phyloP scores from a whole-genome alignment of 2,888 invertebrate genomes.

The Chironomus riparius region DNA sequence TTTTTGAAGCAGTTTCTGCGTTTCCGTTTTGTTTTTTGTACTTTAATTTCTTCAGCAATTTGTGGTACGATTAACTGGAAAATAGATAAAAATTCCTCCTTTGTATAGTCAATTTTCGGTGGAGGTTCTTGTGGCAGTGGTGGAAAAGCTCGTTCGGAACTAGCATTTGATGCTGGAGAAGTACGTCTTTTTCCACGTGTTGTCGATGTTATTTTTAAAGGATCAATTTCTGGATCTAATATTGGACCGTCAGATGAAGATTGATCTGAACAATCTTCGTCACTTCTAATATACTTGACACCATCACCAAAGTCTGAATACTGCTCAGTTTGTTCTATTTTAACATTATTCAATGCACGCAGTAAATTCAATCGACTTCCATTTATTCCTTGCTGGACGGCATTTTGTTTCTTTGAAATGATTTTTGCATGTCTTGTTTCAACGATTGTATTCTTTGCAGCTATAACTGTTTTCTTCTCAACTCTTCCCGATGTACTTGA shows the following conservation, averaged over 20 bases:
- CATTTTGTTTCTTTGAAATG: neutral
- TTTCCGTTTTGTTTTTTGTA: conserved; percentile 39
- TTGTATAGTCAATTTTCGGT: conserved; percentile 34
- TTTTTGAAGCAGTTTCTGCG: conserved; percentile 38
- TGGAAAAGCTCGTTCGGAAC: conserved; percentile 32
- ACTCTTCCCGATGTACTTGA: neutral
- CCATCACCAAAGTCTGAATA: conserved; percentile 8
- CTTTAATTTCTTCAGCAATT: conserved; percentile 35
- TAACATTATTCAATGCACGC: conserved; percentile 38
- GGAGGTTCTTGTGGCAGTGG: conserved; percentile 31
- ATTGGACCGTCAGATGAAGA: neutral
- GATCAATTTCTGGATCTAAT: neutral
- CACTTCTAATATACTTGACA: neutral
- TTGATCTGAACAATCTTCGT: conserved; percentile 11
- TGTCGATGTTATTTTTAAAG: neutral
- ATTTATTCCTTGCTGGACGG: conserved; percentile 32
- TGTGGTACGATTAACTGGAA: conserved; percentile 38
- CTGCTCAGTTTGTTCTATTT: conserved; percentile 29
- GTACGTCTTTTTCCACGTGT: conserved; percentile 23
- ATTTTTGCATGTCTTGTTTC: neutral
- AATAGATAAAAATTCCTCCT: conserved; percentile 37
- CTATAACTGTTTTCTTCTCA: neutral
- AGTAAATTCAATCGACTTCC: conserved; percentile 38
- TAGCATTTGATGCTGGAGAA: conserved; percentile 32
- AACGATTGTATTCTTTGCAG: neutral